Percentiles rank a stretch among this genome's conserved stretches.
Conservation (phyloP, 2,113 vertebrate species). For the Paratilapia polleni region DNA sequence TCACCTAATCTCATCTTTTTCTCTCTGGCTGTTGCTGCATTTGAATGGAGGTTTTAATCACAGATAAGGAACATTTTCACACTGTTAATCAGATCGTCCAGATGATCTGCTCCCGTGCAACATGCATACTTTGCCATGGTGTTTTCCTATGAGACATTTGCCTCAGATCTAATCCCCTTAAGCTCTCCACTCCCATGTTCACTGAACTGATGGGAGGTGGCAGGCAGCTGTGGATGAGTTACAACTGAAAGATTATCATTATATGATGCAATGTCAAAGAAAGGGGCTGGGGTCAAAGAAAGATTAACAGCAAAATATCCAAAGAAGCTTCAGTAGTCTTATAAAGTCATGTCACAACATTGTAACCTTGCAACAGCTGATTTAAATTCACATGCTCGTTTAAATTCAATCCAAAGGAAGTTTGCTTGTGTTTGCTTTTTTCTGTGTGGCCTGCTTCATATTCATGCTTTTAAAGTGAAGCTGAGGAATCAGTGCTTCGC, state of each 20-base stretch:
- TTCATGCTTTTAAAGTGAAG: conserved; percentile 10
- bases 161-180: conserved; percentile 75
- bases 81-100: conserved; percentile 76
- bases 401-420: neutral
- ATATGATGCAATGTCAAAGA: neutral
- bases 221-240: conserved; percentile 40
- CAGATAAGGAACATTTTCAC: conserved; percentile 80
- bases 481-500: conserved; percentile 14
- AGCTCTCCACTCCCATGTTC: conserved; percentile 26
- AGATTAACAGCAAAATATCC: neutral
- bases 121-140: conserved; percentile 71
- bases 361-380: neutral
- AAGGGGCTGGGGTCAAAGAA: neutral
- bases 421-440: conserved; percentile 24
- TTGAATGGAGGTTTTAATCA: conserved; percentile 77
- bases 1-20: conserved; percentile 47
- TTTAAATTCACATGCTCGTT: neutral
- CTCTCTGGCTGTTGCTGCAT: conserved; percentile 34
- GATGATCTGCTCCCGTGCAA: conserved; percentile 63
- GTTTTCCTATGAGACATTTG: conserved; percentile 72
- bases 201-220: conserved; percentile 20
- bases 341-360: neutral
- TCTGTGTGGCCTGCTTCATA: conserved; percentile 12
- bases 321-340: neutral
- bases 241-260: conserved; percentile 13